These are phyloP conservation scores for Ectropis crepuscularia DNA, from an alignment of 2,888 invertebrate genomes.

Conservation along the genomic window DNA sequence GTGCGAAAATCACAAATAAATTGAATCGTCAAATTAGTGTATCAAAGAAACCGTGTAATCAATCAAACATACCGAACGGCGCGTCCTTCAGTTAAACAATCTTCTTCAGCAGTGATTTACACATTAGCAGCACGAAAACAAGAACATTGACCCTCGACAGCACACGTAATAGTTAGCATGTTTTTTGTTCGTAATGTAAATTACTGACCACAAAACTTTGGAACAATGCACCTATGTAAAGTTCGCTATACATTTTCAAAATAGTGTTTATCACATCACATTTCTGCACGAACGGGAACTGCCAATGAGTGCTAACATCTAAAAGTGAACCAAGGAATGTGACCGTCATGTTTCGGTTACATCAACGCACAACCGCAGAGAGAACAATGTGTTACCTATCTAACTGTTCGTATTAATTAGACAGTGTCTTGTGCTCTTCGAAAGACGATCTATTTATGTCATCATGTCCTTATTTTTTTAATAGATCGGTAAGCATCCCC, in stretches of 20 bases:
- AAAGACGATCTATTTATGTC: conserved; percentile 82
- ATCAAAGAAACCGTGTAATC: conserved; percentile 42
- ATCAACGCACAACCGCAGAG: conserved; percentile 69
- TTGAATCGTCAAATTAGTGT: conserved; percentile 38
- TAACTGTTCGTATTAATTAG: conserved; percentile 63
- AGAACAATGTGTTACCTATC: conserved; percentile 63
- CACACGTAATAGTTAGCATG: conserved; percentile 82
- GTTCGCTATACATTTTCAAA: conserved; percentile 42
- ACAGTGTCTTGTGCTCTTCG: conserved; percentile 62
- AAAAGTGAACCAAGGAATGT: conserved; percentile 77
- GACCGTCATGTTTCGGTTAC: conserved; percentile 84
- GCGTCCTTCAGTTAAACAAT: conserved; percentile 23
- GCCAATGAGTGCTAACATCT: conserved; percentile 73
- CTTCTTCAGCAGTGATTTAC: conserved; percentile 30
- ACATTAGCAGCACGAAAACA: conserved; percentile 58
- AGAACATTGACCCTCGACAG: conserved; percentile 73
- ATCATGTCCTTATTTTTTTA: conserved; percentile 84
- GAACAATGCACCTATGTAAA: conserved; percentile 52
- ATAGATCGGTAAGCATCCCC: conserved; percentile 83
- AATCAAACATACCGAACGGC: conserved; percentile 29
- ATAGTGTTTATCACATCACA: conserved; percentile 43
- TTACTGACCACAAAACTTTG: conserved; percentile 63
- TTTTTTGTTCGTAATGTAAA: conserved; percentile 75
- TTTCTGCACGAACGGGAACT: conserved; percentile 48
- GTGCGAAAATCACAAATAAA: conserved; percentile 52